Evolutionary conservation across 2,888 invertebrate species (phyloP).

Genomic region (Carpatolechia fugitivella): DNA sequence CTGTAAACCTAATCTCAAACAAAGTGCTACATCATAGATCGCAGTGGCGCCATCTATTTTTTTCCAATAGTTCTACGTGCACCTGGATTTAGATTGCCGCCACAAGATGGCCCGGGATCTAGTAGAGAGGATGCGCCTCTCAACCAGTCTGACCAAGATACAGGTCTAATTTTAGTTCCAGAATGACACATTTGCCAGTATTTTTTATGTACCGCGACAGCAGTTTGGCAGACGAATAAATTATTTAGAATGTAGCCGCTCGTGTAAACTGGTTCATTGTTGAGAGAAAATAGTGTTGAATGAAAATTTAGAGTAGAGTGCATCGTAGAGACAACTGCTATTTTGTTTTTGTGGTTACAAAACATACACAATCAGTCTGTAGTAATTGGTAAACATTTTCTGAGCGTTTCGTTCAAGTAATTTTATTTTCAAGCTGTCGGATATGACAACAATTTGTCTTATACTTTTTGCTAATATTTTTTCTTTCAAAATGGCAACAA

Average conservation of each 20-base stretch:
- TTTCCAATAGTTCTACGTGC: background rate
- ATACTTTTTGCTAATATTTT: no score
- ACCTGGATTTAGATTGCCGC: conserved; percentile 15
- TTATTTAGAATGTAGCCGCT: conserved; percentile 14
- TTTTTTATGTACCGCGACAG: conserved; percentile 28
- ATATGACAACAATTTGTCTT: no score
- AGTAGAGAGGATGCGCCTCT: conserved; percentile 19
- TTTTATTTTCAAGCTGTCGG: no score
- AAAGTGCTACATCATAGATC: background rate
- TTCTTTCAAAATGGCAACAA: no score
- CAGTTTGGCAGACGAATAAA: conserved; percentile 29
- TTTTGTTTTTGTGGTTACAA: background rate
- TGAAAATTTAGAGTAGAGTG: conserved; percentile 8
- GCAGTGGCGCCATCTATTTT: conserved; percentile 48
- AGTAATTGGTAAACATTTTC: no score
- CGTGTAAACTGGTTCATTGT: conserved; percentile 3
- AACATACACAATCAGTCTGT: background rate
- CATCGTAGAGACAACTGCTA: background rate
- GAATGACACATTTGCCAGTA: conserved; percentile 28
- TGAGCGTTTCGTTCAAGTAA: no score
- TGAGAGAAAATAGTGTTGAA: background rate
- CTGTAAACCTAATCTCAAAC: background rate
- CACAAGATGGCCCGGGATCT: conserved; percentile 32
- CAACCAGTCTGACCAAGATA: conserved; percentile 25
- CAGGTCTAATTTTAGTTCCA: conserved; percentile 27